Evolutionary conservation across 2,797 vertebrate genomes (phyloP).

Genomic region (Acanthopagrus latus): DNA sequence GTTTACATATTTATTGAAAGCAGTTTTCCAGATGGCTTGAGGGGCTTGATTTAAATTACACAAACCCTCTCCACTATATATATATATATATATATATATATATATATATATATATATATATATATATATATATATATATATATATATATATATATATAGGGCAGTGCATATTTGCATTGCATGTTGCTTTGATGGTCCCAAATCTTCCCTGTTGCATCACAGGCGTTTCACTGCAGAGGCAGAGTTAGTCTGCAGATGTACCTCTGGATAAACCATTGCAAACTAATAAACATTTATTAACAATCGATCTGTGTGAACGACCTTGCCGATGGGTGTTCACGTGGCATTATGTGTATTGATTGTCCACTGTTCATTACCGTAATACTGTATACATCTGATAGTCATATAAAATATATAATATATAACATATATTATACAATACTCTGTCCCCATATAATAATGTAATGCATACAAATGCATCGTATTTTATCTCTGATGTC

Average conservation of each 20-base stretch:
- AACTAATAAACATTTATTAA: not conserved
- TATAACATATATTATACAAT: not conserved
- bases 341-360: not conserved
- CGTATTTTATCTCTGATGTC: not conserved
- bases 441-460: not conserved
- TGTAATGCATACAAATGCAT: not conserved
- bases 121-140: too few relatives aligned
- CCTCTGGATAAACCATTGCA: not conserved
- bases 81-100: too few relatives aligned
- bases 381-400: not conserved
- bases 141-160: too few relatives aligned
- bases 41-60: not conserved
- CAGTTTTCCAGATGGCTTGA: slow-evolving; percentile 18
- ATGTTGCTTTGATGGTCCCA: not conserved
- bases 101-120: too few relatives aligned
- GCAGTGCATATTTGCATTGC: slow-evolving; percentile 3
- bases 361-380: not conserved
- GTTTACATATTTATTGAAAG: slow-evolving; percentile 10
- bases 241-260: not conserved
- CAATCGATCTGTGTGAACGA: not conserved
- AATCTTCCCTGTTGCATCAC: slow-evolving; percentile 3
- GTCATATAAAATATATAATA: too few relatives aligned
- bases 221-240: not conserved
- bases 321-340: not conserved
- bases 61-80: not conserved